Base-by-base conservation (phyloP, 1,140 invertebrate species). In the Samia ricini region DNA sequence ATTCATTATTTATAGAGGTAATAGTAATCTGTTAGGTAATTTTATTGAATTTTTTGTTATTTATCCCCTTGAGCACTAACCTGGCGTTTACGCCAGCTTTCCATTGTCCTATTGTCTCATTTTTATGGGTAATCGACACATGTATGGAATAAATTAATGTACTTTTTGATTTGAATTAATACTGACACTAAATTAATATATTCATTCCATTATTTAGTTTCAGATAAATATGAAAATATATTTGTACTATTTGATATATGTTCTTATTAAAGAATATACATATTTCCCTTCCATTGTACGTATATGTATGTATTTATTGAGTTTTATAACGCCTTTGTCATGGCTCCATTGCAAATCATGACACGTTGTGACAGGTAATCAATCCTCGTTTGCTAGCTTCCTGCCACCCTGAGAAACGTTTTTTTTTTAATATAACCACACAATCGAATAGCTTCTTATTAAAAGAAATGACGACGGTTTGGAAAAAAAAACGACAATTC, bases 311-410 rank as follows among this genome's bases (percentile, higher is more conserved):
- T 42, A 12, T 12, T 42, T 42, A 42, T 42, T 42, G 33, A 4
- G 33, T 10, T 15, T 42, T 42, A 42, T 42, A 42, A 42, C n/a
- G 33, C 15, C 33, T 42, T 42, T 42, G 33, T 22, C 51, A 21
- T 22, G 51, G 22, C 20, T 52, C 51, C 51, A 52, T 42, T 42
- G 8, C 33, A 42, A 42, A 42, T 10, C 51, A n/a, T 20, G 51
- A 52, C 20, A 57, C 29, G 42, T 51, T 22, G 15, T 69, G 63
- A 65, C 67, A 69, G 67, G 63, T 69, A 69, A 69, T 69, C 67
- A 69, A 69, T 69, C 65, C 67, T 59, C 42, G 57, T 69, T 62
- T 57, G n/a, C 56, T 36, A 22, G 26, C 56, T 29, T 24, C 24
- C 60, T 48, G 48, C 60, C 63, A 36, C 60, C 54, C 20, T 23